phyloP scores from a whole-genome alignment of 2,888 invertebrate species.

The Catocala fraxini region DNA sequence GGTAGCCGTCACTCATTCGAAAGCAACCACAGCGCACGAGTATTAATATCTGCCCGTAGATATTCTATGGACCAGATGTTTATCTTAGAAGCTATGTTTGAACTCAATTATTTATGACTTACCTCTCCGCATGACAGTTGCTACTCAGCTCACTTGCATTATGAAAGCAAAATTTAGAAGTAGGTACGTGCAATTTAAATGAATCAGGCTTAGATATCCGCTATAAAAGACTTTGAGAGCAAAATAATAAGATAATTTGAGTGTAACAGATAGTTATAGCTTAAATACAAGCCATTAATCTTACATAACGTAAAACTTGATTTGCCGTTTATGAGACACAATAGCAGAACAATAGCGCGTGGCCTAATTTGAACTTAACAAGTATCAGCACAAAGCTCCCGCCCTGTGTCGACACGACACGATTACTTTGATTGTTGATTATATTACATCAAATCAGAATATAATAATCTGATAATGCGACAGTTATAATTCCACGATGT shows the following conservation, averaged over 20 bases:
- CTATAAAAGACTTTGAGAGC: constrained; percentile 39
- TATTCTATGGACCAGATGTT: constrained; percentile 63
- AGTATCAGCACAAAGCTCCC: constrained; percentile 45
- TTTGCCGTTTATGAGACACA: constrained; percentile 52
- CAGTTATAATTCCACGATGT: constrained; percentile 37
- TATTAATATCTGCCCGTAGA: constrained; percentile 56
- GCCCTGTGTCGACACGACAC: constrained; percentile 27
- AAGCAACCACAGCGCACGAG: constrained; percentile 49
- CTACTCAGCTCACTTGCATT: constrained; percentile 38
- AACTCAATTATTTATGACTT: constrained; percentile 72
- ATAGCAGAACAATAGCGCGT: constrained; percentile 52
- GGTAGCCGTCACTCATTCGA: constrained; percentile 59
- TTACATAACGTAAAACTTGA: constrained; percentile 48
- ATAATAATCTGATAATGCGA: constrained; percentile 35
- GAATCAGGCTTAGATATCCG: constrained; percentile 48
- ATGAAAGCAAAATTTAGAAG: constrained; percentile 57
- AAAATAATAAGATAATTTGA: constrained; percentile 45
- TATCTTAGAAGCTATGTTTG: constrained; percentile 70
- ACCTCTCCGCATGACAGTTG: constrained; percentile 64
- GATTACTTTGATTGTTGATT: constrained; percentile 27
- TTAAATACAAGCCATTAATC: constrained; percentile 49
- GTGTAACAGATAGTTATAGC: constrained; percentile 40
- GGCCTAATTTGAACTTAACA: constrained; percentile 50
- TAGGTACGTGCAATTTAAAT: constrained; percentile 52
- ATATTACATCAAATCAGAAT: constrained; percentile 31